A percentile compares a stretch with the other conserved stretches of the same genome.
phyloP scores from a whole-genome alignment of 2,113 vertebrate species.

The Gavia stellata region DNA sequence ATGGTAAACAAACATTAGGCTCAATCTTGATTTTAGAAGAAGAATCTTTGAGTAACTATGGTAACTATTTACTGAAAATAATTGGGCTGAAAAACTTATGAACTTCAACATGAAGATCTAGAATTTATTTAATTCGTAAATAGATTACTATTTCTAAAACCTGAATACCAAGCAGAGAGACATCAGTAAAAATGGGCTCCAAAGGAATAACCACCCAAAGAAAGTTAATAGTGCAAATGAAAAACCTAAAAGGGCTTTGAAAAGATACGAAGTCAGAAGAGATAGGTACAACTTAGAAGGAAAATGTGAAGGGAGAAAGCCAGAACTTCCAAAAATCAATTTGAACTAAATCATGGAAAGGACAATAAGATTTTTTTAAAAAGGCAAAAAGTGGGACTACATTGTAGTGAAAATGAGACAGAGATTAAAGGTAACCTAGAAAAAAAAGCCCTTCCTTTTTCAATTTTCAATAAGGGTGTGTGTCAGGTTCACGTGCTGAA shows the following conservation, averaged over 20 bases:
- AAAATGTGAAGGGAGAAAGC: not conserved
- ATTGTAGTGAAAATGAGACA: not conserved
- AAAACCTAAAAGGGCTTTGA: not conserved
- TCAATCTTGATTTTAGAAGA: not conserved
- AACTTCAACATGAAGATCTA: not conserved
- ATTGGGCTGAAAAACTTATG: not conserved
- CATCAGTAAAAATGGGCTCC: not conserved
- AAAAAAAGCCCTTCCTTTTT: not conserved
- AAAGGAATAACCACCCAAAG: not conserved
- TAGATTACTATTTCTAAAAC: not conserved
- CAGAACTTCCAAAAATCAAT: not conserved
- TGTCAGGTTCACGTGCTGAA: not conserved
- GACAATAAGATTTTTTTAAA: not conserved
- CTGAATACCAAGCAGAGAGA: not conserved
- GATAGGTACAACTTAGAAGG: not conserved
- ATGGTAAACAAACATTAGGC: not conserved
- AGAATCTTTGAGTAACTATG: slow-evolving; percentile 2
- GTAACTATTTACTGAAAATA: slow-evolving; percentile 32
- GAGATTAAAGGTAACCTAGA: not conserved
- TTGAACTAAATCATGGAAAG: not conserved
- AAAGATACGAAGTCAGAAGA: not conserved
- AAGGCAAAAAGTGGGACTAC: not conserved
- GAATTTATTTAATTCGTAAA: not conserved
- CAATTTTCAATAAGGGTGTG: not conserved
- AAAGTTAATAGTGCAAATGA: not conserved